Evolutionary conservation across 1,140 invertebrate species (phyloP).

Genomic region (Homarus americanus): DNA sequence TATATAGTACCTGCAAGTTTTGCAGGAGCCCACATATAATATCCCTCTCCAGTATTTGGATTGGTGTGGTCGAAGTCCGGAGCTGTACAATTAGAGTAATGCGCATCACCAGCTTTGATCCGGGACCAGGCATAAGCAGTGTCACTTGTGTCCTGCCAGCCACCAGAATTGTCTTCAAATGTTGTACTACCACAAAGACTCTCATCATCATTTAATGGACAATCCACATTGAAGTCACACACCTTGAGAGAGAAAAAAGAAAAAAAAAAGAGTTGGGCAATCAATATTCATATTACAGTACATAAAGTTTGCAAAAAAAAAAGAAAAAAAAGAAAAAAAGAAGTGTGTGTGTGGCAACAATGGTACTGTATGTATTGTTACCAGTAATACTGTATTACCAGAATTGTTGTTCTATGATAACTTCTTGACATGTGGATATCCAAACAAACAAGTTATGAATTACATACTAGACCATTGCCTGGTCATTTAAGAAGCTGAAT

Average conservation of each 20-base stretch:
- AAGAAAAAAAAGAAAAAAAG: not conserved
- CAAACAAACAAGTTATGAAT: too few species aligned
- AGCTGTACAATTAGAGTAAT: conserved; percentile 29
- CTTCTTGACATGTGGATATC: too few species aligned
- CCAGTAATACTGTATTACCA: too few species aligned
- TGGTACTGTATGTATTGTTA: too few species aligned
- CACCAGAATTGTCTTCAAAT: conserved; percentile 37
- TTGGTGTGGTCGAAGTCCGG: conserved; percentile 31
- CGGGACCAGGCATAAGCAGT: conserved; percentile 56
- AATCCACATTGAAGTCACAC: conserved; percentile 67
- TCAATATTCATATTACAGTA: too few species aligned
- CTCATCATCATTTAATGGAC: conserved; percentile 53
- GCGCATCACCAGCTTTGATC: conserved; percentile 19
- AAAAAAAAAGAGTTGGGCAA: not conserved
- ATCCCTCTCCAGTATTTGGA: not conserved
- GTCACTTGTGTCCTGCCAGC: conserved; percentile 66
- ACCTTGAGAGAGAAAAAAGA: conserved; percentile 30
- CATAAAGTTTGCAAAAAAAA: not conserved
- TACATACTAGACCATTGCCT: too few species aligned
- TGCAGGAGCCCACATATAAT: conserved; percentile 66
- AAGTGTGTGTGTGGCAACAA: not conserved
- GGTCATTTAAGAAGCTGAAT: too few species aligned
- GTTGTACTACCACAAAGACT: conserved; percentile 39
- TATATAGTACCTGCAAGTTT: conserved; percentile 34
- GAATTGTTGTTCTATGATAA: too few species aligned